Evolutionary conservation across 1,140 invertebrate genomes (phyloP), one percentile per base, ranked within the genome.

Genomic region (Lucilia sericata): DNA sequence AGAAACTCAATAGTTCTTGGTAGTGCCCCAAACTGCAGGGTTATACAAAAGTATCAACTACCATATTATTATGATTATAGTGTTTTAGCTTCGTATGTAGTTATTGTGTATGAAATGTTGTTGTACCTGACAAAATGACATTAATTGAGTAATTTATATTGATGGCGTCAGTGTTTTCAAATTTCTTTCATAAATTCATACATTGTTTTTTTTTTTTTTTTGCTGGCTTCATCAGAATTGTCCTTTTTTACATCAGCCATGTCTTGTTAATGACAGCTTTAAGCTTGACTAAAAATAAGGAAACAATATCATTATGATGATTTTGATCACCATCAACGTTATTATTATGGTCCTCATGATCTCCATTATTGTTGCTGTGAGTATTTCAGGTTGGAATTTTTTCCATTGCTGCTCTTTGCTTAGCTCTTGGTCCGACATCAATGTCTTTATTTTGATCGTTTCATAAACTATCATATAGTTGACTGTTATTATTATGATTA

Each of bases 401-500:
- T 70, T 70, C 8, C 19, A n/a, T n/a, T n/a, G n/a, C 21, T 21
- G 7, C 8, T 21, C 60, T 60, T 60, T 60, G 17, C 10, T 14
- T 60, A 13, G 60, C n/a, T n/a, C 60, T 9, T 9, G 7, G 19
- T 70, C 19, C 60, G n/a, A 78, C 75, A 78, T 78, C 75, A 80
- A 80, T 80, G 76, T 80, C 76, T 80, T 80, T 49, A 49, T 80
- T 80, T 42, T 80, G 8, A 80, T 49, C 76, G 42, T 49, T 70
- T 49, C 42, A 80, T 80, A 80, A 80, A 80, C 76, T 21, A 80
- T 80, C 47, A 49, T 49, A 49, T 10, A 2, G 17, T 88, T 90
- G 88, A 89, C 88, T 90, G 88, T 90, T 90, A 90, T 90, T 90
- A 90, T 90, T 88, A 87, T 89, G 88, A 89, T 89, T 89, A 89